Evolutionary conservation across 2,797 vertebrate species (phyloP).

Genomic region (Tenualosa thibaudeaui): DNA sequence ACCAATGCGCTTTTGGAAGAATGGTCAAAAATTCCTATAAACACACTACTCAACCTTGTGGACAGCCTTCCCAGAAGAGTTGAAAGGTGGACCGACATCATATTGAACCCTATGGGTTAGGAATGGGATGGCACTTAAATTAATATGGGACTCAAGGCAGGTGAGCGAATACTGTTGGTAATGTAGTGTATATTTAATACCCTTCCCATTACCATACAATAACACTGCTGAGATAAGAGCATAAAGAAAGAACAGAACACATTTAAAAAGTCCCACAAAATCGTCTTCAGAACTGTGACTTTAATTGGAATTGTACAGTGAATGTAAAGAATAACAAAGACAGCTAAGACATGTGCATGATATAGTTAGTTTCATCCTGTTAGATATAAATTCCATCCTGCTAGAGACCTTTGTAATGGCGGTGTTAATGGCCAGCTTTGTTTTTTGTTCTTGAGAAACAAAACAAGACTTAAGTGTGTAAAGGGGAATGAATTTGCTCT

Average conservation of each 20-base stretch:
- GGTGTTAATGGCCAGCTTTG: background rate
- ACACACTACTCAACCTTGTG: no score
- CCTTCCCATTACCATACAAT: no score
- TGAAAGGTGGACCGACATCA: no score
- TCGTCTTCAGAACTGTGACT: background rate
- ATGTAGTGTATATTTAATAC: no score
- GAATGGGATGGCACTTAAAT: no score
- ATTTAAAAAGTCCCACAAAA: background rate
- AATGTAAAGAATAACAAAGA: background rate
- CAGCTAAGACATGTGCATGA: background rate
- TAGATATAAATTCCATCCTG: background rate
- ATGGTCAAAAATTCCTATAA: no score
- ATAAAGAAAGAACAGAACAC: background rate
- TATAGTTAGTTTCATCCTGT: background rate
- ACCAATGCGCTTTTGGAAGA: no score
- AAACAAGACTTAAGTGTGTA: background rate
- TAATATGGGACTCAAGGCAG: no score
- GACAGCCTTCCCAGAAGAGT: no score
- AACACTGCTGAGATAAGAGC: background rate
- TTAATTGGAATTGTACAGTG: conserved; percentile 14
- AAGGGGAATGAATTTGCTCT: background rate
- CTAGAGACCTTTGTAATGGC: background rate
- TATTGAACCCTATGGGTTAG: no score
- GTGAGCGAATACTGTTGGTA: no score
- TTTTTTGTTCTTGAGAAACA: background rate